Conservation (phyloP, 2,888 invertebrate species). For the Eupithecia subumbrata region DNA sequence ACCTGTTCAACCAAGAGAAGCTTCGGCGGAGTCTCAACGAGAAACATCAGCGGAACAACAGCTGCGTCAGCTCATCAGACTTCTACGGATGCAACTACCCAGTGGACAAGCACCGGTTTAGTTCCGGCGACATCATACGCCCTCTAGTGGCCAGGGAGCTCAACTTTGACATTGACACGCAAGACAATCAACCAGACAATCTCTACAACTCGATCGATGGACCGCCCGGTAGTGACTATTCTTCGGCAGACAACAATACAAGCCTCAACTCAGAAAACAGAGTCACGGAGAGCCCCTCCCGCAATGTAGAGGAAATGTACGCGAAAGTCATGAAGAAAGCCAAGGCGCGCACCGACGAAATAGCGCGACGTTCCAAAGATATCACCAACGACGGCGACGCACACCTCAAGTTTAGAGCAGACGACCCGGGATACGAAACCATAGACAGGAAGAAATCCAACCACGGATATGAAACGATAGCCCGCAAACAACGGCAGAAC, state of each 20-base stretch:
- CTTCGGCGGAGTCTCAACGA: constrained; percentile 79
- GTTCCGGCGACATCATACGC: constrained; percentile 77
- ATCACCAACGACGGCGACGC: constrained; percentile 54
- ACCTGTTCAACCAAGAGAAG: constrained; percentile 78
- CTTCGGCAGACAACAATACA: constrained; percentile 65
- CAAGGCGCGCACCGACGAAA: constrained; percentile 76
- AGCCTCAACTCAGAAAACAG: constrained; percentile 68
- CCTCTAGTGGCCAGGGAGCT: constrained; percentile 78
- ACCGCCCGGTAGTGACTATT: constrained; percentile 66
- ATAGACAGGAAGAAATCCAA: constrained; percentile 78
- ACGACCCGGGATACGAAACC: constrained; percentile 81
- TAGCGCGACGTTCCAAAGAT: constrained; percentile 64
- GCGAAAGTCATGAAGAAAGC: constrained; percentile 92
- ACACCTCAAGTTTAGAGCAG: constrained; percentile 67
- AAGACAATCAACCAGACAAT: constrained; percentile 63
- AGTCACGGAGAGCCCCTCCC: constrained; percentile 83
- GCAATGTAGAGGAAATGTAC: constrained; percentile 94
- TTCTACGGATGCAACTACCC: constrained; percentile 83
- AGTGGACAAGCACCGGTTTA: constrained; percentile 79
- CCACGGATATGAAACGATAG: constrained; percentile 86
- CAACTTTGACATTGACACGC: constrained; percentile 73
- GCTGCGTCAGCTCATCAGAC: constrained; percentile 81
- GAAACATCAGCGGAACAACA: constrained; percentile 81
- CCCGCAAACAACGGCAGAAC: constrained; percentile 68
- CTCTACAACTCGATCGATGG: constrained; percentile 76